Base-by-base conservation (phyloP, 1,140 invertebrate genomes). In the Caerostris darwini region DNA sequence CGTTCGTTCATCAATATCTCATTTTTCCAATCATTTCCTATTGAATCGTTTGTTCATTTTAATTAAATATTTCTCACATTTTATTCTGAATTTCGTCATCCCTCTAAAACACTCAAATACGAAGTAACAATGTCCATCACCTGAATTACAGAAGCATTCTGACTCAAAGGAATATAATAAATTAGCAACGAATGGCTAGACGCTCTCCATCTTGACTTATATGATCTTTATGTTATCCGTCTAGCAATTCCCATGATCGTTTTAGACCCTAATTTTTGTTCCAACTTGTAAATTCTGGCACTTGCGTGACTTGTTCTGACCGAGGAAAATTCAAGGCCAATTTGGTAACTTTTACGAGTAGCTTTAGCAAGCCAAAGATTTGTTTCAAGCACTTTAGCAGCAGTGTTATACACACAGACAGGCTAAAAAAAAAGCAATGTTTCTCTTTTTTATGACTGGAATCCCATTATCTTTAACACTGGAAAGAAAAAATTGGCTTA, bases 351-450 rank as follows among this genome's bases (percentile, higher is more conserved):
- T 90, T 90, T 77, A 90, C 8, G 67, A 90, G 67, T 17, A 90
- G 88, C 64, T 90, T 77, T 71, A 90, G 88, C 19, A 90, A 71
- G 67, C 6, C 56, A 77, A 77, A 88, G 86, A 90, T 90, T 71
- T 90, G 34, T 57, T 57, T 14, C 83, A 85, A 50, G 56, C 56
- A 85, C 83, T 57, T 85, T 85, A 59, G 83, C 83, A 34, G 57
- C 17, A 12, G 50, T 77, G 56, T n/a, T 8, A 58, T 85, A 57
- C 19, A 85, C 12, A n/a, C 19, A 7, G 14, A 34, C 34, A 34
- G 0, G 34, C 34, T 34, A 34, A 34, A 34, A 34, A 14, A 69
- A 69, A 57, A 54, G 61, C 56, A 19, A 88, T 88, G 86, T 53
- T 50, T 61, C 85, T 87, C 58, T 90, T 90, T 71, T 90, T 77